Conservation (phyloP, 1,140 invertebrate genomes). For the Drosophila leontia region DNA sequence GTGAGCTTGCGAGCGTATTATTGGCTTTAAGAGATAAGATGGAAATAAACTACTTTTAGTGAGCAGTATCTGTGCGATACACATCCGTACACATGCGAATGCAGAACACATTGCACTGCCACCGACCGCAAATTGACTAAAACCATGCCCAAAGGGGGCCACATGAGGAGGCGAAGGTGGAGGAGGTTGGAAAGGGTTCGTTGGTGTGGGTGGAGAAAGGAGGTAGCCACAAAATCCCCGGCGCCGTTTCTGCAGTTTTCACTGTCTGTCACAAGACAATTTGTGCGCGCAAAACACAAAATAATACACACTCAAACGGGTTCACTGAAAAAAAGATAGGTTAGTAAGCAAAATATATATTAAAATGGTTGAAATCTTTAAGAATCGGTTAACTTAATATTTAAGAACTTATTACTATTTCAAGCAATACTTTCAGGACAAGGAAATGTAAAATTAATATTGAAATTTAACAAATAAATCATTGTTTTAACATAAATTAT, state of each 20-base stretch:
- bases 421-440: too few species aligned
- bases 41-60: conserved; percentile 79
- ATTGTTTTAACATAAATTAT: too few species aligned
- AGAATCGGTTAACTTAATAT: neutral
- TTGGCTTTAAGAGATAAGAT: conserved; percentile 83
- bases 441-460: neutral
- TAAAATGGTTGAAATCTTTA: too few species aligned
- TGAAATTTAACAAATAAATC: neutral
- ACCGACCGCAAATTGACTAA: conserved; percentile 78
- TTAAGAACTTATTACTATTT: too few species aligned
- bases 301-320: conserved; percentile 68
- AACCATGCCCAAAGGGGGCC: conserved; percentile 60
- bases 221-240: conserved; percentile 41
- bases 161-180: neutral
- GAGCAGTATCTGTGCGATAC: conserved; percentile 25
- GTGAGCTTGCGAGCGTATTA: conserved; percentile 76
- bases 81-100: conserved; percentile 29
- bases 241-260: conserved; percentile 77
- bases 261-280: conserved; percentile 83
- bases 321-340: neutral
- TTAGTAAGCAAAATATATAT: neutral
- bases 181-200: neutral
- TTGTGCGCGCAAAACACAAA: conserved; percentile 82
- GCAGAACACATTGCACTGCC: conserved; percentile 56
- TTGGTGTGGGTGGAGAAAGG: conserved; percentile 22